Base-by-base conservation (phyloP, 2,113 vertebrate genomes). In the Paratilapia polleni region DNA sequence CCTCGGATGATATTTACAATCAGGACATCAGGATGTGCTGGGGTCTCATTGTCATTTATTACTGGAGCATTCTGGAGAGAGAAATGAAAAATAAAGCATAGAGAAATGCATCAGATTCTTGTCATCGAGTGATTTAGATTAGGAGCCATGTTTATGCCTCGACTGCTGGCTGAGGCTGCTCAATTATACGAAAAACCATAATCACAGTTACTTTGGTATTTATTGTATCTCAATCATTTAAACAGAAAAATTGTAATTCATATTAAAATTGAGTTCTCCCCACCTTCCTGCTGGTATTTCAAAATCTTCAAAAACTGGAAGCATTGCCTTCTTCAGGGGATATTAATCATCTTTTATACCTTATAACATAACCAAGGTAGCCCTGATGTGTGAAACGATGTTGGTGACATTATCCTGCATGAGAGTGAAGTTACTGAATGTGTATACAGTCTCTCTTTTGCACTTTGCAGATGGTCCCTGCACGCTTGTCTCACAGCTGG, bases 1-100 rank as follows among this genome's bases (percentile, higher is more conserved):
- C 95, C 95, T 19, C 92, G 86, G 81, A 96, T 84, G 28, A 96
- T 79, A 24, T 95, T 96, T 1, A 95, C 93, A n/a, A 96, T 70
- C 57, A 96, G 80, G 36, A 70, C 78, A 1, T 94, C 91, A 3
- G 80, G 34, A 4, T 83, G 85, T 3, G 94, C 91, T 28, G 31
- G 26, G 2, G 78, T 78, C n/a, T 28, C 1, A 9, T 82, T 70
- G 81, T 93, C 91, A 2, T 34, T 80, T 41, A 96, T 47, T 0
- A 60, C 83, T 0, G 89, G 87, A 56, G 93, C 81, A 17, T 88
- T 91, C 92, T 95, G 58, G 31, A 77, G 12, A 74, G 12, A 66
- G 8, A 74, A 78, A 70, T 1, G 15, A 59, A 14, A 34, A 3
- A 36, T 10, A 36, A 38, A 38, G 64, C 22, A 22, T 4, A 34